phyloP scores from a whole-genome alignment of 2,113 vertebrate genomes.

The Periophthalmus modestus region DNA sequence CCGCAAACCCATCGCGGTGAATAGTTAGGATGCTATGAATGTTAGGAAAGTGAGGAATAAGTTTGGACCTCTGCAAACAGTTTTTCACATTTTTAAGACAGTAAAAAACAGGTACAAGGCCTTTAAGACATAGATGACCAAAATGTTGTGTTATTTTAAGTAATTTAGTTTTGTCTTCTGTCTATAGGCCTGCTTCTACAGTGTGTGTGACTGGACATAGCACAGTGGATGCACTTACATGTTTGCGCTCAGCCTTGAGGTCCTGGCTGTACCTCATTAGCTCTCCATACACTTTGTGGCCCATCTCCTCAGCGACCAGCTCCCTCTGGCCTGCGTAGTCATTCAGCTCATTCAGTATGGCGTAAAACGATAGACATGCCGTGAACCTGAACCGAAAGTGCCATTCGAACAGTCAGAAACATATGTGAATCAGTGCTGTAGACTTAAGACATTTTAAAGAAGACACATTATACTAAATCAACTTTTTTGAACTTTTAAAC shows the following conservation, averaged over 20 bases:
- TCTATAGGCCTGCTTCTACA: background rate
- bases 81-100: too few relatives aligned
- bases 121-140: too few relatives aligned
- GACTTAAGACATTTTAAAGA: background rate
- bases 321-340: conserved; percentile 98
- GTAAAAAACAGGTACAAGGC: too few relatives aligned
- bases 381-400: conserved; percentile 84
- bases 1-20: too few relatives aligned
- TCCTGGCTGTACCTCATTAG: conserved; percentile 95
- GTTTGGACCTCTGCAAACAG: too few relatives aligned
- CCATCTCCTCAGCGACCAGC: conserved; percentile 98
- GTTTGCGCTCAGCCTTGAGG: conserved; percentile 94
- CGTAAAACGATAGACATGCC: conserved; percentile 92
- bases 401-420: background rate
- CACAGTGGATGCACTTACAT: conserved; percentile 77
- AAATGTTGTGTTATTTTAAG: too few relatives aligned
- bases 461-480: background rate
- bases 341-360: conserved; percentile 93
- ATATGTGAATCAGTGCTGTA: background rate
- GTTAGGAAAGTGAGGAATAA: too few relatives aligned
- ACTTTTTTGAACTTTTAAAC: background rate
- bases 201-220: background rate
- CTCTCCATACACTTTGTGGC: conserved; percentile 92
- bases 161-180: too few relatives aligned
- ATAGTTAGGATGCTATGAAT: too few relatives aligned